These are phyloP conservation scores for Bufo gargarizans DNA, from an alignment of 2,113 vertebrate genomes.

Conservation along the genomic window DNA sequence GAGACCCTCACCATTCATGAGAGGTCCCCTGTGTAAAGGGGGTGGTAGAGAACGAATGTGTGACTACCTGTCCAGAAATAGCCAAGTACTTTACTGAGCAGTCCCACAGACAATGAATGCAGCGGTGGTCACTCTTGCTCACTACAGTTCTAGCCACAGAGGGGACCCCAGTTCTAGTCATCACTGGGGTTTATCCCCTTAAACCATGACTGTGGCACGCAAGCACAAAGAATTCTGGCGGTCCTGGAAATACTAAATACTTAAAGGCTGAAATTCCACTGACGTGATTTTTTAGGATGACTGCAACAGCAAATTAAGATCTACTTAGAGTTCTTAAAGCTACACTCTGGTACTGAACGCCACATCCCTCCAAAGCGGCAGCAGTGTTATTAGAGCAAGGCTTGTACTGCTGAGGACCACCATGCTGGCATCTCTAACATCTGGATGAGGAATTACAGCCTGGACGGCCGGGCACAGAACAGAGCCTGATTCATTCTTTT, in stretches of 20 bases:
- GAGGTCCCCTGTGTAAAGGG: too few relatives aligned
- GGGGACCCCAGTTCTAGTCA: too few relatives aligned
- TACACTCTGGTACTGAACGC: background rate
- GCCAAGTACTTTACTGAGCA: too few relatives aligned
- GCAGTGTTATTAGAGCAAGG: conserved; percentile 18
- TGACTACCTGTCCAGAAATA: too few relatives aligned
- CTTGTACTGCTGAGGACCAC: conserved; percentile 18
- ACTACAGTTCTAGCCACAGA: too few relatives aligned
- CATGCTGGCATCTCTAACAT: conserved; percentile 44
- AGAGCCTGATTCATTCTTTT: conserved; percentile 45
- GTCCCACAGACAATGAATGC: too few relatives aligned
- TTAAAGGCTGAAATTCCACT: background rate
- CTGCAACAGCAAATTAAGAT: background rate
- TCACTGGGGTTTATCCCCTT: too few relatives aligned
- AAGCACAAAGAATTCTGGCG: background rate
- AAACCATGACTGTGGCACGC: too few relatives aligned
- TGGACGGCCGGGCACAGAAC: conserved; percentile 38
- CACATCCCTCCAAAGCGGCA: background rate
- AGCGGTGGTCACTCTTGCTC: too few relatives aligned
- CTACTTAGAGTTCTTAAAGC: background rate
- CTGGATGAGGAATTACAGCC: conserved; percentile 33
- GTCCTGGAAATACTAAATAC: background rate
- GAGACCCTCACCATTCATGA: too few relatives aligned
- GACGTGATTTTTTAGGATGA: background rate
- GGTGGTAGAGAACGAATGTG: too few relatives aligned